Conservation (phyloP, 2,797 vertebrate species). For the Pipistrellus pipistrellus region DNA sequence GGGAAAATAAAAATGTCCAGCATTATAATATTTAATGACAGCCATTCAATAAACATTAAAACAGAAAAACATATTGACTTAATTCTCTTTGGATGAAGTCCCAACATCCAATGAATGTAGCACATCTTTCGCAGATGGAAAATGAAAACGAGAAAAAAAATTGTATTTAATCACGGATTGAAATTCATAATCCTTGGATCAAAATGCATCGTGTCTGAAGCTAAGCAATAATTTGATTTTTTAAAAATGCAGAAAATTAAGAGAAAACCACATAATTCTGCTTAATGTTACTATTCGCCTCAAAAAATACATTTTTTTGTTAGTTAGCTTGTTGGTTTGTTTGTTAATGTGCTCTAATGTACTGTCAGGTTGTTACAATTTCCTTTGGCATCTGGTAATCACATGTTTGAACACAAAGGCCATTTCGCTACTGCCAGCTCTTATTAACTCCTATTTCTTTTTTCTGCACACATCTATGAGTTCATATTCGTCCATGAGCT, state of each 20-base stretch:
- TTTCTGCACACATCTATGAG: background rate
- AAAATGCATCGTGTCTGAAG: background rate
- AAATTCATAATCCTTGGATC: background rate
- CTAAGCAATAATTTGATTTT: background rate
- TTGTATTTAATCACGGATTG: background rate
- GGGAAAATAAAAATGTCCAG: background rate
- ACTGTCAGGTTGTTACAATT: constrained; percentile 55
- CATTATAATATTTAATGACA: constrained; percentile 31
- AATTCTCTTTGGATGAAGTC: constrained; percentile 53
- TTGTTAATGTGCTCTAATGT: constrained; percentile 63
- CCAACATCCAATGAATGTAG: background rate
- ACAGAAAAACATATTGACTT: constrained; percentile 46
- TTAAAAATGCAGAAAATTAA: constrained; percentile 8
- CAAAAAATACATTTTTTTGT: background rate
- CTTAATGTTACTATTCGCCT: constrained; percentile 6
- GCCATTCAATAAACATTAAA: constrained; percentile 1
- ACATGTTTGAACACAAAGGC: constrained; percentile 50
- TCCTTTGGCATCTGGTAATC: constrained; percentile 67
- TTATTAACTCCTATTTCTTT: constrained; percentile 62
- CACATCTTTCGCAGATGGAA: background rate
- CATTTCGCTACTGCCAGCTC: constrained; percentile 1
- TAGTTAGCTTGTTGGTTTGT: constrained; percentile 39
- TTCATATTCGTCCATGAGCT: background rate
- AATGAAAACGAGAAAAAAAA: constrained; percentile 2
- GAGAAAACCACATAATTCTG: background rate